These are phyloP conservation scores for Myotis lucifugus DNA, from an alignment of 2,113 vertebrate species.

Conservation along the genomic window DNA sequence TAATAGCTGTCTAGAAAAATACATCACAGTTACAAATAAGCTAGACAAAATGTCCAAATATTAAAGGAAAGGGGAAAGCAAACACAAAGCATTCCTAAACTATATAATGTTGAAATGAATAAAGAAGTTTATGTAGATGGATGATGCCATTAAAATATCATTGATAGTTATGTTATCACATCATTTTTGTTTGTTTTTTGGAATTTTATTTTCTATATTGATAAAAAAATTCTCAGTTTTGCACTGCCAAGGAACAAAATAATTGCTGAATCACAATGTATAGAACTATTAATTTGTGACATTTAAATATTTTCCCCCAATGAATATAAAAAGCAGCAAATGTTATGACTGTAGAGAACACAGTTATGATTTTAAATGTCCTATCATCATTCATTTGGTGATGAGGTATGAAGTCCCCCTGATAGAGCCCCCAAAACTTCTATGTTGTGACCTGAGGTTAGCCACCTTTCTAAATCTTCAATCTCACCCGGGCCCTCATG, in stretches of 20 bases:
- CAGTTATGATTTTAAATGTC: not conserved
- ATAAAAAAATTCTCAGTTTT: not conserved
- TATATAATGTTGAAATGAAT: not conserved
- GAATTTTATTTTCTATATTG: not conserved
- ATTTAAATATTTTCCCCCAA: not conserved
- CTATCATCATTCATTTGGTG: not conserved
- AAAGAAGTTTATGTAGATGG: not conserved
- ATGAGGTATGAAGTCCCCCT: not conserved
- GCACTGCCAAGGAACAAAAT: not conserved
- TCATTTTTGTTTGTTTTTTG: not conserved
- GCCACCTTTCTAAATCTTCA: not conserved
- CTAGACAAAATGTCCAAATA: not conserved
- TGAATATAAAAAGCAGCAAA: not conserved
- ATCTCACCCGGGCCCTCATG: not conserved
- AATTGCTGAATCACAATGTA: not conserved
- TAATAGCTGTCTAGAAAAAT: conserved; percentile 3
- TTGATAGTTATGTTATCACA: not conserved
- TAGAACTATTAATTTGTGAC: not conserved
- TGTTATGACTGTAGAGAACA: not conserved
- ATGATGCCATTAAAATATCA: not conserved
- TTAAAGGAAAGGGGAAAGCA: not conserved
- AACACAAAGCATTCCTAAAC: not conserved
- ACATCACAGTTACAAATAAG: not conserved
- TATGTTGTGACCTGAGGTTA: not conserved
- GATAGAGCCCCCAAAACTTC: not conserved